Evolutionary conservation across 2,888 invertebrate species (phyloP), one percentile per base, ranked within the genome.

Genomic region (Tenthredo scrophulariae): DNA sequence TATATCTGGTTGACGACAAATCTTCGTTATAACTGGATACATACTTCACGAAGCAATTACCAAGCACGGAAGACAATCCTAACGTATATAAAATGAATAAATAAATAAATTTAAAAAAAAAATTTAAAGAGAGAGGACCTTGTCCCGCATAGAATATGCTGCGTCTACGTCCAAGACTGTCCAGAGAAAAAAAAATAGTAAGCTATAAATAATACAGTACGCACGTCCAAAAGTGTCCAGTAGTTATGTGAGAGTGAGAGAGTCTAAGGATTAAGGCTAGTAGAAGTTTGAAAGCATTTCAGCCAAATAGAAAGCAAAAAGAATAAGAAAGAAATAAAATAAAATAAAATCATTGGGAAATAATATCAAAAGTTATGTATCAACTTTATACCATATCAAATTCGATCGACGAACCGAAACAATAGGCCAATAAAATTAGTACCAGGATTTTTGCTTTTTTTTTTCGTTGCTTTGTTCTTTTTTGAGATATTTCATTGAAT

Each of bases 171-270:
- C 89, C 88, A 89, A 89, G 86, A 86, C 86, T 86, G 88, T 88
- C 87, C 87, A 87, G 75, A 82, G 83, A 65, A 83, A 46, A 77
- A 84, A 58, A 83, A 83, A 62, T 86, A 86, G 84, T 85, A 88
- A 87, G 88, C 87, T 89, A 86, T 88, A 88, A 88, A 89, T 88
- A 84, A 77, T 90, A 89, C 88, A 88, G 89, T 88, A 88, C 89
- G 89, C 90, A 90, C 90, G 91, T 91, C 91, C 91, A 90, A 83
- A 83, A 89, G 88, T 89, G 90, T 91, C 85, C 82, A 84, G 82
- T 85, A 83, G 85, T 87, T 85, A 72, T 87, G 88, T 86, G 83
- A 70, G 67, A 26, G 88, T 87, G 89, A 90, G 89, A 90, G 90
- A 89, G 90, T 90, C 90, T 90, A 90, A 91, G 87, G 46, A 85